Conservation (phyloP, 2,888 invertebrate species). For the Crossocerus cetratus region DNA sequence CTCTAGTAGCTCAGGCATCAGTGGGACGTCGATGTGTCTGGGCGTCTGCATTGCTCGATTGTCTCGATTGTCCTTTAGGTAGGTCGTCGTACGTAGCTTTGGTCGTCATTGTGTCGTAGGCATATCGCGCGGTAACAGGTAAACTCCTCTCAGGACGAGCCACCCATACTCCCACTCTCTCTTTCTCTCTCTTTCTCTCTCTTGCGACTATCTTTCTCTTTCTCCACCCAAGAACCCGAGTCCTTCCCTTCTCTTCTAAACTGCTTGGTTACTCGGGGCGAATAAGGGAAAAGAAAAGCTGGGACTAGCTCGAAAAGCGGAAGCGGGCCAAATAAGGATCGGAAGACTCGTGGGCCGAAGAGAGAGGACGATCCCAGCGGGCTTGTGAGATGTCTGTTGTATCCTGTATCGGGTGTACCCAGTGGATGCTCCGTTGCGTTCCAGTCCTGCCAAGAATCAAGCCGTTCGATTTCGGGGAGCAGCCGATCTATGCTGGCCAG, state of each 20-base stretch:
- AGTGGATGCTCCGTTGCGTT: conserved; percentile 63
- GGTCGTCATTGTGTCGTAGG: conserved; percentile 4
- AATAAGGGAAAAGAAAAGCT: neutral
- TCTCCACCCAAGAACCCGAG: neutral
- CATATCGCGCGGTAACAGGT: too few species aligned
- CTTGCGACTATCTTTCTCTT: neutral
- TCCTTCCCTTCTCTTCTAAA: neutral
- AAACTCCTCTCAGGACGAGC: conserved; percentile 35
- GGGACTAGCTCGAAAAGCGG: neutral
- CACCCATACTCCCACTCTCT: conserved; percentile 4
- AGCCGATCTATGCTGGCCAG: conserved; percentile 87
- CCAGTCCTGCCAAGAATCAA: conserved; percentile 89
- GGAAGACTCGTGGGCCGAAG: too few species aligned
- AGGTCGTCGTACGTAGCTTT: conserved; percentile 55
- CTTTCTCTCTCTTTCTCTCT: neutral
- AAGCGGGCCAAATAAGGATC: too few species aligned
- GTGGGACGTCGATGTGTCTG: conserved; percentile 46
- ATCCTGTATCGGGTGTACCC: conserved; percentile 25
- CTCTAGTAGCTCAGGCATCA: conserved; percentile 48
- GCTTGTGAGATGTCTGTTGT: neutral
- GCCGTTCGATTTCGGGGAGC: conserved; percentile 88
- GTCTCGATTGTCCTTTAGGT: conserved; percentile 51
- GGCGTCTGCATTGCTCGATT: conserved; percentile 57
- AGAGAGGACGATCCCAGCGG: neutral
- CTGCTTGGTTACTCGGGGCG: neutral